Evolutionary conservation across 2,113 vertebrate species (phyloP), one percentile per base, ranked within the genome.

Genomic region (Neopipo cinnamomea): DNA sequence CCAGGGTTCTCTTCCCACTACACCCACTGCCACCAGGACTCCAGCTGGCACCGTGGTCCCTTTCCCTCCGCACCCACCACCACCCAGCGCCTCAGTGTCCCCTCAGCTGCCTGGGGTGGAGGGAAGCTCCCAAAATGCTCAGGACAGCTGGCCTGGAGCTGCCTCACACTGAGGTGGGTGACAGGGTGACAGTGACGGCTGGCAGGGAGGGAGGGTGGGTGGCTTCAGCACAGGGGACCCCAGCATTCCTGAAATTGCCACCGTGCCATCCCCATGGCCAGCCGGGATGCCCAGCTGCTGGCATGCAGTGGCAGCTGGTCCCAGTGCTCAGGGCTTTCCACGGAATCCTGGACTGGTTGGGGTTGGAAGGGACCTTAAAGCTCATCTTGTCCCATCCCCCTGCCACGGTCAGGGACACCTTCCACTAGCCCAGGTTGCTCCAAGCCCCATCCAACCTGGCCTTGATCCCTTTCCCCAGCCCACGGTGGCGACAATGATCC

Each of bases 281-380:
- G 74, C 24, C 2, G 15, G 91, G 82, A 91, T 91, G 85, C 94
- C 88, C 94, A 95, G 92, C 91, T 95, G 96, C 68, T 84, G 94
- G 82, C 92, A 88, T 1, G 0, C 2, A 0, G 35, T 6, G 4
- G 80, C 93, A 93, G 74, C 92, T 91, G 94, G 31, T 65, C 85
- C 79, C 30, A 14, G 33, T 14, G 61, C 73, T 88, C 83, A 31
- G 16, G 37, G 39, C 66, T 53, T 25, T 39, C 62, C 62, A 12
- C 13, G 14, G 16, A 61, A 21, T 8, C 79, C 17, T 13, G 47
- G 55, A 2, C 35, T 14, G 47, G 68, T 10, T 37, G 44, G 68
- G 47, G 30, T 15, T 22, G 47, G 87, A 53, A 53, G 11, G 19
- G 33, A 39, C 37, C 61, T 41, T 9, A 21, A 30, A 47, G 20